Evolutionary conservation across 2,113 vertebrate species (phyloP), one percentile per base, ranked within the genome.

Genomic region (Sturnira hondurensis): DNA sequence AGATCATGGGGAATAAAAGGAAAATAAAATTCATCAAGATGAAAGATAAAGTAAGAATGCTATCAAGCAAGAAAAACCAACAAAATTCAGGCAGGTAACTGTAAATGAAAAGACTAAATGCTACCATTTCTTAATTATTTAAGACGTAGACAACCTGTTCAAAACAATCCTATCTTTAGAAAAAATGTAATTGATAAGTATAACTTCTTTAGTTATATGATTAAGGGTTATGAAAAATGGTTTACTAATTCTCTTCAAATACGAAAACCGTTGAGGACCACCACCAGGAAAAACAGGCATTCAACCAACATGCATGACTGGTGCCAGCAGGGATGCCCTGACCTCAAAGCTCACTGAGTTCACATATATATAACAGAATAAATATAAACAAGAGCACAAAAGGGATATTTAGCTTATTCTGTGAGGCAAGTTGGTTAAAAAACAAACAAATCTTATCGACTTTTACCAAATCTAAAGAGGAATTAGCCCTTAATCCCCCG

Each of bases 221-320:
- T 65, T 76, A 90, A 92, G 11, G 12, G 17, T 86, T 91, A 38
- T 20, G 13, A 58, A 63, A 92, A 61, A 74, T 13, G 9, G 73
- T 82, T 86, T 78, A 86, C 54, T 50, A 93, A 84, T 43, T 94
- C 67, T 93, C 36, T 81, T 90, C n/a, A 85, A 94, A 71, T n/a
- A 31, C n/a, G 54, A 90, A 65, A 84, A 41, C 65, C 10, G 20
- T 45, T 93, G 19, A 78, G 22, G 68, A 38, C 20, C 7, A 82
- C 2, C 1, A 38, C 14, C 16, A 47, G n/a, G 26, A 26, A 86
- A 77, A 85, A 89, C 47, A 83, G 24, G 41, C 41, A 86, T 71
- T 93, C 31, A 85, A 76, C 15, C 4, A 54, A 85, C 33, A 12
- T 80, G 92, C 19, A 33, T 9, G 15, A 94, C 78, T 20, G 86